Conservation (phyloP, 2,888 invertebrate species). For the Parthenolecanium corni region DNA sequence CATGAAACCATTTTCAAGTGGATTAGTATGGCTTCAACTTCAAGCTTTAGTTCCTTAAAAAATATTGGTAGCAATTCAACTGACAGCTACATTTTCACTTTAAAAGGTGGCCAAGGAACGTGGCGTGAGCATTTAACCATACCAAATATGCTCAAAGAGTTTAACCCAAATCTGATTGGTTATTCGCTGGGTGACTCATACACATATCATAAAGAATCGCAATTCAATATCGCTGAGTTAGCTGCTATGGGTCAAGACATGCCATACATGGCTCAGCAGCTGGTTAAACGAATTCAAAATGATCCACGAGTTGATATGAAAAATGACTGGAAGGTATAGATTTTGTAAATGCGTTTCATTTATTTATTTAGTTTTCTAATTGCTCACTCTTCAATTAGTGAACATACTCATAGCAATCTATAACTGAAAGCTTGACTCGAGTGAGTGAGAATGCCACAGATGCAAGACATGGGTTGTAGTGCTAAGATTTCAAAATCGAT, state of each 20-base stretch:
- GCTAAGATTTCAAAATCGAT: too few species aligned
- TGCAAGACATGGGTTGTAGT: too few species aligned
- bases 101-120: constrained; percentile 44
- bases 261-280: constrained; percentile 46
- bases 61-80: too few species aligned
- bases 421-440: too few species aligned
- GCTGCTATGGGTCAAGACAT: constrained; percentile 48
- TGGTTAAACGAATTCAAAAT: constrained; percentile 44
- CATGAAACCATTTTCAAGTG: too few species aligned
- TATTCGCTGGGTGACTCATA: constrained; percentile 46
- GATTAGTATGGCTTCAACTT: too few species aligned
- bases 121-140: constrained; percentile 46
- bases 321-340: constrained; percentile 50
- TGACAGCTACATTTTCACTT: too few species aligned
- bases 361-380: background rate
- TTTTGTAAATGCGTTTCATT: background rate
- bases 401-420: too few species aligned
- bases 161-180: constrained; percentile 52
- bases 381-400: too few species aligned
- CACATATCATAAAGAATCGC: constrained; percentile 41
- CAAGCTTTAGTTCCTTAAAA: too few species aligned
- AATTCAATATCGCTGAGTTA: constrained; percentile 50
- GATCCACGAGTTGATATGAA: constrained; percentile 46
- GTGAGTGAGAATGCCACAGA: too few species aligned
- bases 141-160: constrained; percentile 52